Evolutionary conservation across 30 jellyfish, hydroid and myxozoan species (phyloP).

Genomic region (Rhopilema esculentum): DNA sequence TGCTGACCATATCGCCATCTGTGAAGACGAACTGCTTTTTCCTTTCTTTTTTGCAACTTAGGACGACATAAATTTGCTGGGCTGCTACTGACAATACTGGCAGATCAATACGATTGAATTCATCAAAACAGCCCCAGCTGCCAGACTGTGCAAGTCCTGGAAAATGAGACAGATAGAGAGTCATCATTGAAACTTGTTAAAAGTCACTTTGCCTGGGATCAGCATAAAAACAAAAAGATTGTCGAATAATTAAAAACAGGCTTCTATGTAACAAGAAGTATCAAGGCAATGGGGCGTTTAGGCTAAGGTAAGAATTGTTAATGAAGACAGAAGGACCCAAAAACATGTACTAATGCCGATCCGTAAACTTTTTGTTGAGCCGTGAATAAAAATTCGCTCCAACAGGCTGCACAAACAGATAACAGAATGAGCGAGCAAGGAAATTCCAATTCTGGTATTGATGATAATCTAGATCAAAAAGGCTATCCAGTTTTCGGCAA

Average conservation of each 20-base stretch:
- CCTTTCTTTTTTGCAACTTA: conserved; percentile 80
- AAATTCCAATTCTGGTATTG: not conserved
- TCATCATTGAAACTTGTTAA: not conserved
- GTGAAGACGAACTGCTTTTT: conserved; percentile 79
- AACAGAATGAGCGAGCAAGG: no score
- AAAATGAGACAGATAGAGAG: not conserved
- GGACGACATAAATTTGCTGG: conserved; percentile 85
- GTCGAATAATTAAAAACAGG: no score
- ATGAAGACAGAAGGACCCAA: no score
- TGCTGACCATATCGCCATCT: conserved; percentile 86
- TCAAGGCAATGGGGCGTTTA: no score
- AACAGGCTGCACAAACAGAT: no score
- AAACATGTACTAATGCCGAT: no score
- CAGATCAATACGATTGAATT: conserved; percentile 83
- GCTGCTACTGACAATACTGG: conserved; percentile 92
- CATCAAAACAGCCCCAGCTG: conserved; percentile 96
- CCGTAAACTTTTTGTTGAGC: no score
- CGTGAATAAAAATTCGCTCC: no score
- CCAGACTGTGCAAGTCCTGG: conserved; percentile 91
- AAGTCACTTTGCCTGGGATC: not conserved
- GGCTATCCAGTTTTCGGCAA: not conserved
- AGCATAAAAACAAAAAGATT: no score
- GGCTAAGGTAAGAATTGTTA: no score
- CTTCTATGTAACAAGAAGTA: no score
- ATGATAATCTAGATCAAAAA: not conserved